Percentiles rank a stretch among this genome's conserved stretches.
These are phyloP conservation scores for Nesoenas mayeri DNA, from an alignment of 2,113 vertebrate species.

Conservation along the genomic window DNA sequence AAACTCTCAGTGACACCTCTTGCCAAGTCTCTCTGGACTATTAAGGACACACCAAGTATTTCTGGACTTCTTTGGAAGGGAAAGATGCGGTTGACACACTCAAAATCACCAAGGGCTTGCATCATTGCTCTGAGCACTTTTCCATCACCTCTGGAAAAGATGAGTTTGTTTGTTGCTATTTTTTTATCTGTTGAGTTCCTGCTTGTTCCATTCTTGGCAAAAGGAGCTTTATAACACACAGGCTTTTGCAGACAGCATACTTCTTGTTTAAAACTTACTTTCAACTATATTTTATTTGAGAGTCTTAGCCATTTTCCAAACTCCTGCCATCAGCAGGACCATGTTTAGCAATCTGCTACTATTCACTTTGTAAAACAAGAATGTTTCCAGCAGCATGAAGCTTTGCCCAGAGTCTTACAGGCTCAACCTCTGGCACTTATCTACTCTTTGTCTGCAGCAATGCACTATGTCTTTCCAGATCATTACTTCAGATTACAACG, in stretches of 20 bases:
- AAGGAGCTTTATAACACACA: background rate
- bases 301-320: background rate
- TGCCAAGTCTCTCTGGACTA: background rate
- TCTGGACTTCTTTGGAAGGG: slow-evolving; percentile 41
- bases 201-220: slow-evolving; percentile 23
- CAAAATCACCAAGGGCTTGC: slow-evolving; percentile 1
- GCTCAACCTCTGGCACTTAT: background rate
- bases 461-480: background rate
- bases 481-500: background rate
- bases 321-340: background rate
- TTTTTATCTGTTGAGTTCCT: slow-evolving; percentile 1
- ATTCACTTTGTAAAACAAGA: slow-evolving; percentile 36
- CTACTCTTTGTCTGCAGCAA: background rate
- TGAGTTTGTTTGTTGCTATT: background rate
- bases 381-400: background rate
- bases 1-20: background rate
- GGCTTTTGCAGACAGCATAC: slow-evolving; percentile 1
- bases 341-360: slow-evolving; percentile 28
- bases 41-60: slow-evolving; percentile 13
- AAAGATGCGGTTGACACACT: slow-evolving; percentile 12
- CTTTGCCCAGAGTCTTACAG: background rate
- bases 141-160: background rate
- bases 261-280: slow-evolving; percentile 3
- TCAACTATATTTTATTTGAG: background rate
- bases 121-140: slow-evolving; percentile 16